Base-by-base conservation (phyloP, 1,140 invertebrate species). In the Aradophagus sp. region DNA sequence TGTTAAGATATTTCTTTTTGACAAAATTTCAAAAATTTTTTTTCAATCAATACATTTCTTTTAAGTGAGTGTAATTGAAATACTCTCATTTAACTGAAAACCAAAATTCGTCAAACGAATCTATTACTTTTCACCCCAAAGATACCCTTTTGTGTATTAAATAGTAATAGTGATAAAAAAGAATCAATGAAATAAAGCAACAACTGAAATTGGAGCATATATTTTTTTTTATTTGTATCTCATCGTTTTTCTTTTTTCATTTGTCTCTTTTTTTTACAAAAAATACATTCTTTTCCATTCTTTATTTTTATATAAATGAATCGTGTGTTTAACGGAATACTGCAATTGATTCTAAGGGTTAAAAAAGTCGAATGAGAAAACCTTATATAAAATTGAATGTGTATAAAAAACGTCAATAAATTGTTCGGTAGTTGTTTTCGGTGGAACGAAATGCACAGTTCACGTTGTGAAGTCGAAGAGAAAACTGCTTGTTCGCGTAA, bases 231-330 rank as follows among this genome's bases (percentile, higher is more conserved):
- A 66, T 72, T 62, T 61, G 36, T 56, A 44, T 61, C 52, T 69
- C 34, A 55, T 69, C 39, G 4, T 73, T 67, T 63, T 50, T 67
- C 39, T 55, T 23, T 8, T 23, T 23, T 23, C 20, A 23, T 23
- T 23, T 23, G 4, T 23, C 19, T 8, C 52, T 0, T 62, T 73
- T 73, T 73, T 67, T 63, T 73, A 73, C 70, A 73, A 67, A 73
- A 67, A 73, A 73, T 73, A 73, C 62, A 67, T 73, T 63, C 62
- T 67, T 67, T 53, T 62, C 36, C 70, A 67, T 63, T 59, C 56
- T 63, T 63, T 52, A 41, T n/a, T 67, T 62, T 65, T 42, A 65
- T 67, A 52, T 45, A 72, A 72, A 72, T 62, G 36, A 66, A 62
- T 52, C 47, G 20, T 38, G 44, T 63, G 52, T 63, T 45, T 45